These are phyloP conservation scores for Nephotettix cincticeps DNA, from an alignment of 1,140 invertebrate species.

Conservation along the genomic window DNA sequence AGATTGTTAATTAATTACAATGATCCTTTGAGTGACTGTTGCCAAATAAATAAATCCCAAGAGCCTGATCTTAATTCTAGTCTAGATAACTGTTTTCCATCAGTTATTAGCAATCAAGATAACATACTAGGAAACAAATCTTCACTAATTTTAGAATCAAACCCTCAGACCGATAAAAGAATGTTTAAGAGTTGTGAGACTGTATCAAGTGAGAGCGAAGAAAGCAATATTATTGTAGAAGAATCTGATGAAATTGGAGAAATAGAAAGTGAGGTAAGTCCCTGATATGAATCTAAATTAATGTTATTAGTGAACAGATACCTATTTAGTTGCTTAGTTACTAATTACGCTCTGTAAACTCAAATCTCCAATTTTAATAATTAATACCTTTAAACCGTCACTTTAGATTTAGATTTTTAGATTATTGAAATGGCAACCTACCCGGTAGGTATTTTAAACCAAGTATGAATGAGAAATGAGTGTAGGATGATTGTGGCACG, in stretches of 20 bases:
- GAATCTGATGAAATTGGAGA: constrained; percentile 30
- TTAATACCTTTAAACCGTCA: not conserved
- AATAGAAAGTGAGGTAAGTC: constrained; percentile 27
- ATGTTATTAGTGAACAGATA: too few relatives aligned
- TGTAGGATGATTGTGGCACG: too few relatives aligned
- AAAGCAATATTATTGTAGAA: constrained; percentile 32
- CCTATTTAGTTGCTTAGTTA: too few relatives aligned
- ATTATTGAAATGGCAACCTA: too few relatives aligned
- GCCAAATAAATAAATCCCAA: constrained; percentile 13
- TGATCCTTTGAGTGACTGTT: constrained; percentile 4
- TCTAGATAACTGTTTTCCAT: not conserved
- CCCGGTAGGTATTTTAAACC: too few relatives aligned
- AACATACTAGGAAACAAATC: not conserved
- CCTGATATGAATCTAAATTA: too few relatives aligned
- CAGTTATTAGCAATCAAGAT: not conserved
- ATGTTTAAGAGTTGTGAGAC: constrained; percentile 5
- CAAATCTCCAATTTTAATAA: too few relatives aligned
- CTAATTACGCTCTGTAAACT: too few relatives aligned
- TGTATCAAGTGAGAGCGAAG: constrained; percentile 19
- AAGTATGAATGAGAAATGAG: too few relatives aligned
- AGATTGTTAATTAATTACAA: not conserved
- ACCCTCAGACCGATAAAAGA: constrained; percentile 1
- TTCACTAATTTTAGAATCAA: not conserved
- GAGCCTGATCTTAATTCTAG: not conserved
- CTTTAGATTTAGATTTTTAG: not conserved